Evolutionary conservation across 1,140 invertebrate species (phyloP).

Genomic region (Riptortus pedestris): DNA sequence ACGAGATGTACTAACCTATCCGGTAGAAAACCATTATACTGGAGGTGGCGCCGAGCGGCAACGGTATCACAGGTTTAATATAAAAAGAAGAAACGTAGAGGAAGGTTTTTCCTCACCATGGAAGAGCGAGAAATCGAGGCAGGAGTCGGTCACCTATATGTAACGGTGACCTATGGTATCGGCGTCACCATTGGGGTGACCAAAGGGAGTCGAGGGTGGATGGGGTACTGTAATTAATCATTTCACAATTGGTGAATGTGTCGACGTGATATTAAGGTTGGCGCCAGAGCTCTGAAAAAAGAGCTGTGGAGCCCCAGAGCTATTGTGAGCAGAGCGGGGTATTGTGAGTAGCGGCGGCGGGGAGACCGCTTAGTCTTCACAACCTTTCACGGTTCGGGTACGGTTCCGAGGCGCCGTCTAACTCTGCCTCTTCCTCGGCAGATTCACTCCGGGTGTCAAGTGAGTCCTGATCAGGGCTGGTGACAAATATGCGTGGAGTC

Average conservation of each 20-base stretch:
- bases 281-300: conserved; percentile 11
- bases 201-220: no score
- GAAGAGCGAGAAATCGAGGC: background rate
- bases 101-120: background rate
- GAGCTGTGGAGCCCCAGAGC: background rate
- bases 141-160: background rate
- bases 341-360: background rate
- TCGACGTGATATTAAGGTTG: conserved; percentile 27
- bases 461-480: no score
- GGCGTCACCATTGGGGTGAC: background rate
- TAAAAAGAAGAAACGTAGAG: no score
- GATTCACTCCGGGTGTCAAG: background rate
- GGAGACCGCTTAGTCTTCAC: conserved; percentile 10
- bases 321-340: background rate
- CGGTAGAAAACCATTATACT: no score
- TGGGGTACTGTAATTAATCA: conserved; percentile 23
- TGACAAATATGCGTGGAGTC: no score
- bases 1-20: no score
- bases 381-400: background rate
- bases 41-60: no score
- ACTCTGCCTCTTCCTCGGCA: background rate
- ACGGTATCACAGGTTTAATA: no score
- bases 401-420: background rate
- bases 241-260: conserved; percentile 29
- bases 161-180: conserved; percentile 15